Conservation (phyloP, 2,888 invertebrate genomes). For the Diaprepes abbreviatus region DNA sequence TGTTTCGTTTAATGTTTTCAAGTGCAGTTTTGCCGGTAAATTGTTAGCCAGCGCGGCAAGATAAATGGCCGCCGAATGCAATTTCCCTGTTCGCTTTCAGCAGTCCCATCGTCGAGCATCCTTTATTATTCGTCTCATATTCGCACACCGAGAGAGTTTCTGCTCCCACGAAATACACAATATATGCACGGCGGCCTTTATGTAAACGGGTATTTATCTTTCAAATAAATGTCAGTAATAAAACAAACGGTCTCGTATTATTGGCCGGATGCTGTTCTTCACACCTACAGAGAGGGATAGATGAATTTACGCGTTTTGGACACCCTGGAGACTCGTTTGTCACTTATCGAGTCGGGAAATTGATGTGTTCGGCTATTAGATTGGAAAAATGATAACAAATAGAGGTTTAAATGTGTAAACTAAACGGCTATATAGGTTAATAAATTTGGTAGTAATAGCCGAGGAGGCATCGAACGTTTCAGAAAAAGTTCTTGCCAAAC, state of each 20-base stretch:
- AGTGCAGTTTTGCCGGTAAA: slow-evolving; percentile 33
- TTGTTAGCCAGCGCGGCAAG: slow-evolving; percentile 22
- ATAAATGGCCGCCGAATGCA: slow-evolving; percentile 31
- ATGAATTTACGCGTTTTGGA: slow-evolving; percentile 18
- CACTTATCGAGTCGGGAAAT: slow-evolving; percentile 14
- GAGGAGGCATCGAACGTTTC: too few relatives aligned
- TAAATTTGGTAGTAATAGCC: background rate
- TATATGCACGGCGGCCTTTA: slow-evolving; percentile 23
- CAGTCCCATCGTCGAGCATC: slow-evolving; percentile 22
- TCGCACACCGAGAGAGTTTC: background rate
- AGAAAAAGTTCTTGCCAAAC: too few relatives aligned
- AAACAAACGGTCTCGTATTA: slow-evolving; percentile 29
- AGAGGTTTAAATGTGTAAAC: slow-evolving; percentile 6
- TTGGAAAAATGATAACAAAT: slow-evolving; percentile 13
- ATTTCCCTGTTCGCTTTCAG: slow-evolving; percentile 23
- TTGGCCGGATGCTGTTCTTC: slow-evolving; percentile 25
- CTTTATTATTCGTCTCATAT: slow-evolving; percentile 27
- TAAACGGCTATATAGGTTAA: background rate
- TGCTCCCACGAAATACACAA: slow-evolving; percentile 29
- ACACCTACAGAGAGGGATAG: slow-evolving; percentile 20
- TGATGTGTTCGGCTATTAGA: slow-evolving; percentile 3
- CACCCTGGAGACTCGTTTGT: slow-evolving; percentile 22
- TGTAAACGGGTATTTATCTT: slow-evolving; percentile 40
- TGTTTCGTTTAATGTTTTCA: slow-evolving; percentile 31
- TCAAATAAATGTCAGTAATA: slow-evolving; percentile 39